Conservation (phyloP, 1,140 invertebrate genomes). For the Leptopilina boulardi region DNA sequence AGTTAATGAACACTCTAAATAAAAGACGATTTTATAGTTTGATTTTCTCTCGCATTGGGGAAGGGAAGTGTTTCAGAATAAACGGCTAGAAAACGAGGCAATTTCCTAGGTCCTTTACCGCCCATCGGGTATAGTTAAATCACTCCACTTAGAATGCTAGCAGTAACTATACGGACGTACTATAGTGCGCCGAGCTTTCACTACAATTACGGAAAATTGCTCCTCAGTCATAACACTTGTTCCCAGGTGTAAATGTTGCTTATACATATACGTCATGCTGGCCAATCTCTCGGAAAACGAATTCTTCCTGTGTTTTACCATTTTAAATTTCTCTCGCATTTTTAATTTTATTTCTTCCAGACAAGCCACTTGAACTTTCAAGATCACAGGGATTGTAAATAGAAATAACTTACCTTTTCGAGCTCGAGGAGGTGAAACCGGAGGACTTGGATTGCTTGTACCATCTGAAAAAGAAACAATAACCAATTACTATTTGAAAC, state of each 20-base stretch:
- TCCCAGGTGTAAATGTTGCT: conserved; percentile 63
- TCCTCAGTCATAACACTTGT: conserved; percentile 67
- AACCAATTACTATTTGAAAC: conserved; percentile 34
- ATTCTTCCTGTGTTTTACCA: neutral
- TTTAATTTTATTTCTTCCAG: conserved; percentile 38
- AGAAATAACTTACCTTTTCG: conserved; percentile 96
- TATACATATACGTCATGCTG: conserved; percentile 35
- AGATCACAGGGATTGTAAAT: conserved; percentile 12
- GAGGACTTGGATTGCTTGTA: conserved; percentile 99
- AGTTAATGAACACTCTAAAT: neutral
- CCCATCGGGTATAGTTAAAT: conserved; percentile 71
- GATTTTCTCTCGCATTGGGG: conserved; percentile 22
- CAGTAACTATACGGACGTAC: conserved; percentile 45
- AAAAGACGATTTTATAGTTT: neutral
- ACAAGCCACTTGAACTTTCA: neutral
- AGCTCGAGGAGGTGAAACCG: conserved; percentile 99
- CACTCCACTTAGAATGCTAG: conserved; percentile 66
- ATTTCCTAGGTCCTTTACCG: conserved; percentile 64
- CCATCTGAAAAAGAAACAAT: conserved; percentile 90
- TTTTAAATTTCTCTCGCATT: conserved; percentile 7
- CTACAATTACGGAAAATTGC: conserved; percentile 74
- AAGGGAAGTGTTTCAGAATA: conserved; percentile 52
- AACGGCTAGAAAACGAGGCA: conserved; percentile 64
- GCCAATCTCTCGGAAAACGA: neutral
- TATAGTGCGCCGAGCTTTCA: conserved; percentile 66